Conservation (phyloP, 1,140 invertebrate genomes). For the Habropoda laboriosa region DNA sequence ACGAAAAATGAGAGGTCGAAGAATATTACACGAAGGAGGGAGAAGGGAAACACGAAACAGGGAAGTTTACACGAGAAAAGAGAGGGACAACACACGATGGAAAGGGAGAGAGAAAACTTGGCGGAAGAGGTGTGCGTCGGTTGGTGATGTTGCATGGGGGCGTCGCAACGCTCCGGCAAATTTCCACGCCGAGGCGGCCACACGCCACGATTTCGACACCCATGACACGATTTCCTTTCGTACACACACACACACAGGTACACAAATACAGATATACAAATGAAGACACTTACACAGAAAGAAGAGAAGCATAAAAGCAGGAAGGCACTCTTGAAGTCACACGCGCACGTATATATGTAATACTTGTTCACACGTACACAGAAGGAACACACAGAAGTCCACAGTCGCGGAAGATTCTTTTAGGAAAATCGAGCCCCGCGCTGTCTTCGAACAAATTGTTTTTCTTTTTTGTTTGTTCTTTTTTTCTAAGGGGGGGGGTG, state of each 20-base stretch:
- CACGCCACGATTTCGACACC: conserved; percentile 12
- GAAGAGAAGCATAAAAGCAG: conserved; percentile 35
- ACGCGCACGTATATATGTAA: conserved; percentile 47
- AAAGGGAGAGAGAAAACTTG: background rate
- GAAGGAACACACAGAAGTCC: conserved; percentile 8
- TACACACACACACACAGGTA: background rate
- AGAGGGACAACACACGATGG: background rate
- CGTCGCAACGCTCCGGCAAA: background rate
- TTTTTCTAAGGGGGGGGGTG: background rate
- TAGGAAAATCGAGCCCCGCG: conserved; percentile 34
- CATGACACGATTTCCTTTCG: conserved; percentile 50
- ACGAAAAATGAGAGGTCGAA: background rate
- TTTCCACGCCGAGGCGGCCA: background rate
- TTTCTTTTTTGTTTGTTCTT: no score
- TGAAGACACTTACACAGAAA: background rate
- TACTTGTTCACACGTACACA: conserved; percentile 45
- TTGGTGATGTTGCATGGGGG: background rate
- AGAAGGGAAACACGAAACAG: background rate
- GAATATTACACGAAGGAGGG: background rate
- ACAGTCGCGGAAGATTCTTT: conserved; percentile 40
- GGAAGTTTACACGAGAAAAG: background rate
- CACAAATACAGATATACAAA: background rate
- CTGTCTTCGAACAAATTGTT: conserved; percentile 15
- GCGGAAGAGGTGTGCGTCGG: background rate
- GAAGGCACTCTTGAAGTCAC: conserved; percentile 56